Evolutionary conservation across 37 sponge, comb jelly and placozoan species (phyloP), one percentile per base, ranked within the genome.

Genomic region (Halichondria panicea): DNA sequence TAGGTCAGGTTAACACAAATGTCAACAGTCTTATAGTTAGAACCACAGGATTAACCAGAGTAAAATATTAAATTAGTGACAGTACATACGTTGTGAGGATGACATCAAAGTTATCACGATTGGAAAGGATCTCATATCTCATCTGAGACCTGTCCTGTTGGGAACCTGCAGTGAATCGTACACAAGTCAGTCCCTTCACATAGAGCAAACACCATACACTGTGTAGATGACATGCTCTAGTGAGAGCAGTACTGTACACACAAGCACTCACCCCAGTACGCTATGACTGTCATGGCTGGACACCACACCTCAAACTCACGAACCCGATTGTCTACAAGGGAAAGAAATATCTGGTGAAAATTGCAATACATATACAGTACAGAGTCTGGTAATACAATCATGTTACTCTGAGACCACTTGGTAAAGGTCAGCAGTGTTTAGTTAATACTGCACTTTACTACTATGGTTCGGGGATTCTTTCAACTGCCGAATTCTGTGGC

Each of bases 241-340:
- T 18, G 15, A 48, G 52, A 48, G 52, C 52, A 15, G 52, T 15
- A 48, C 13, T 15, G 15, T 48, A 11, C 25, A 43, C 7, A 70
- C 33, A 48, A 3, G 24, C 30, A 25, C 78, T 76, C 32, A 84
- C 84, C 84, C 45, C 61, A 75, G 34, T 84, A 84, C 15, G 39
- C 50, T 18, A 76, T 9, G 15, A 84, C 84, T 19, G 36, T 67
- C 34, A 84, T 41, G 38, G 39, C 19, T 27, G 84, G 84, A 62
- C 84, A 66, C 84, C 84, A 84, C 7, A 1, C 60, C 24, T 66
- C 63, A 9, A 84, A 43, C 63, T 84, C 84, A 33, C 84, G 43
- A 0, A 63, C 71, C 84, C 84, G 76, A 38, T 84, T 84, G 8
- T 75, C 84, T 84, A 63, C 32, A 60, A 35, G 35, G 11, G 22